Evolutionary conservation across 1,140 invertebrate genomes (phyloP), one percentile per base, ranked within the genome.

Genomic region (Portunus trituberculatus): DNA sequence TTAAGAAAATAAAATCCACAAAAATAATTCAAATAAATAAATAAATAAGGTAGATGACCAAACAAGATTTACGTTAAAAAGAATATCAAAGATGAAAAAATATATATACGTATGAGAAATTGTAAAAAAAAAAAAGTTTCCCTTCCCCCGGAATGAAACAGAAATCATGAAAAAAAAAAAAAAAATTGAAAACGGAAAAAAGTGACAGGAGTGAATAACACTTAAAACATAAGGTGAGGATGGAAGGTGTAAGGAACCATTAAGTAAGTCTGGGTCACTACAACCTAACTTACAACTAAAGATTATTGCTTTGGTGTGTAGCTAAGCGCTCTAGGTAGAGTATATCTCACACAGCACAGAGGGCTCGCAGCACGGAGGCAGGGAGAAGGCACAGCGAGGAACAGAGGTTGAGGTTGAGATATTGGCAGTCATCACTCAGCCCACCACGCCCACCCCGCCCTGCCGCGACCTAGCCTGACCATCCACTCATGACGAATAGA

Each of bases 251-350:
- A 20, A 20, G 67, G 67, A 76, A n/a, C 67, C 67, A 76, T n/a
- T n/a, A 1, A 76, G 67, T n/a, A 7, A 76, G 67, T 76, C 67
- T 25, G 67, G 67, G 67, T 76, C 67, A 76, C 67, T 76, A 76
- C 67, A n/a, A 7, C 67, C 67, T 76, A 76, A 76, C 67, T 76
- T 76, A 76, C 67, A 76, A 76, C 67, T 76, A 76, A n/a, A 76
- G 67, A 76, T 76, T 76, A 76, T 76, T 76, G 67, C 67, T 76
- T 76, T 76, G 67, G 67, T 76, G 67, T 76, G 67, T 76, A n/a
- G 67, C 67, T 76, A 76, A 76, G 67, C 67, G 67, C 67, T 76
- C 67, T 76, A 76, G n/a, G 67, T 76, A 76, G 39, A 39, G 39
- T 76, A 76, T 76, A 76, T 76, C 67, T 25, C 67, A 76, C 67